These are phyloP conservation scores for Coelinius sp. DNA, from an alignment of 2,888 invertebrate species.

Conservation along the genomic window DNA sequence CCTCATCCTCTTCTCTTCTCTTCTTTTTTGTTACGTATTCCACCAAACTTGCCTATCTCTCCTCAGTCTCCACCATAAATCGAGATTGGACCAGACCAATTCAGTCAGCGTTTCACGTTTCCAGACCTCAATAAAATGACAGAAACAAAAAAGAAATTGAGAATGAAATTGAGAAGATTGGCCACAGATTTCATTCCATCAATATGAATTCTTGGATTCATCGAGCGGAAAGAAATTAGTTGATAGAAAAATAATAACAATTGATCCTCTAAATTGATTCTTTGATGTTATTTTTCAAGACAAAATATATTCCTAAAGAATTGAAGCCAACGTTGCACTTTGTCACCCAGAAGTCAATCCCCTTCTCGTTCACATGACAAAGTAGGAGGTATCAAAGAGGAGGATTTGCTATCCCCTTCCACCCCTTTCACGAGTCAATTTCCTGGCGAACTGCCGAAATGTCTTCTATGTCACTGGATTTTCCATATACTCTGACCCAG, in stretches of 20 bases:
- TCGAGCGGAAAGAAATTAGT: not conserved
- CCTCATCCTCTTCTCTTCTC: conserved; percentile 18
- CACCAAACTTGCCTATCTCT: not conserved
- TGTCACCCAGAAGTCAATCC: not conserved
- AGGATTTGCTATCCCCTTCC: conserved; percentile 11
- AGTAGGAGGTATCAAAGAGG: conserved; percentile 24
- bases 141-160: conserved; percentile 5
- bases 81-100: conserved; percentile 25
- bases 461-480: conserved; percentile 26
- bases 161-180: not conserved
- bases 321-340: not conserved
- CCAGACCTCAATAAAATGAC: conserved; percentile 7
- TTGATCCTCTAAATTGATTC: not conserved
- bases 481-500: conserved; percentile 17
- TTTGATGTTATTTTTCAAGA: not conserved
- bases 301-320: not conserved
- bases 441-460: conserved; percentile 45
- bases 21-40: conserved; percentile 3
- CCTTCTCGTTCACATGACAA: conserved; percentile 36
- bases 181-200: not conserved
- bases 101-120: conserved; percentile 28
- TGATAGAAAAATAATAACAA: too few relatives aligned
- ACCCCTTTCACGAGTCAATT: conserved; percentile 42
- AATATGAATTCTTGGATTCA: not conserved
- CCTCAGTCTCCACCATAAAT: conserved; percentile 12